A percentile compares a stretch with the other conserved stretches of the same genome.
These are phyloP conservation scores for Metallyticus violacea DNA, from an alignment of 2,888 invertebrate species.

Conservation along the genomic window DNA sequence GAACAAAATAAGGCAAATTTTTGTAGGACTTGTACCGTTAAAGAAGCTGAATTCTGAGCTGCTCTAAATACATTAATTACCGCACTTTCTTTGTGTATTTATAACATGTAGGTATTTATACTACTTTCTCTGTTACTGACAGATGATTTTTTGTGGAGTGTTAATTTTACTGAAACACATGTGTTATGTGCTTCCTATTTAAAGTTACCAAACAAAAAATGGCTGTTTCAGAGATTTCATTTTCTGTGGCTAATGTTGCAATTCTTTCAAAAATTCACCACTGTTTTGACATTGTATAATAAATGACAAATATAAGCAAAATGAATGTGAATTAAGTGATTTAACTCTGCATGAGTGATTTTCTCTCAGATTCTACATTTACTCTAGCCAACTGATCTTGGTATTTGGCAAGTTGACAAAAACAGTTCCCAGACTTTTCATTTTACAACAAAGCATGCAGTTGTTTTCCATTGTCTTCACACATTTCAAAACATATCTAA, in stretches of 20 bases:
- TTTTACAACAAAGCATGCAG: constrained; percentile 11
- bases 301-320: background rate
- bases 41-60: too few species aligned
- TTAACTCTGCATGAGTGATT: background rate
- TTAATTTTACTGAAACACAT: too few species aligned
- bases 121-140: too few species aligned
- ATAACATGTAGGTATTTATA: too few species aligned
- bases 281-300: background rate
- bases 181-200: too few species aligned
- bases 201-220: too few species aligned
- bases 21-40: too few species aligned
- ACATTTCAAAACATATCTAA: constrained; percentile 9
- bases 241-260: background rate
- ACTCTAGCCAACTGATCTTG: background rate
- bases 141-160: too few species aligned
- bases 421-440: constrained; percentile 13
- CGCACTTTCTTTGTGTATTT: too few species aligned
- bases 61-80: too few species aligned
- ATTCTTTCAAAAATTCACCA: background rate
- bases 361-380: background rate
- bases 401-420: background rate
- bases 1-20: too few species aligned
- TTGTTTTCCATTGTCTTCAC: constrained; percentile 10
- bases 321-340: background rate
- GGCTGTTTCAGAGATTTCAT: background rate